These are phyloP conservation scores for Melanotaenia duboulayi DNA, from an alignment of 2,113 vertebrate species.

Conservation along the genomic window DNA sequence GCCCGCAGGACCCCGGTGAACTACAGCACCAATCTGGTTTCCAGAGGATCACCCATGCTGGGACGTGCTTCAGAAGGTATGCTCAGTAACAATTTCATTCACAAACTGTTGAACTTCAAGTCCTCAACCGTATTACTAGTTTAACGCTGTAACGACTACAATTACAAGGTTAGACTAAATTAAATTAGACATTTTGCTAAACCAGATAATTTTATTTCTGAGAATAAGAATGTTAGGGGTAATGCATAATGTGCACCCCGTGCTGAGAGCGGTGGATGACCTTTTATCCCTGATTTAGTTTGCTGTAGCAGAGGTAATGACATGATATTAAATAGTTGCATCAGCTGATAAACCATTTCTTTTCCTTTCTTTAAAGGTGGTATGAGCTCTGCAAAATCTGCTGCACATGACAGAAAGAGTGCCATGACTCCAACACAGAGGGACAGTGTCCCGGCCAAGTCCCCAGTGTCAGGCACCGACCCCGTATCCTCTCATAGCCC, in stretches of 20 bases:
- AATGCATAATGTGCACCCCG: neutral
- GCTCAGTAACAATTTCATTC: neutral
- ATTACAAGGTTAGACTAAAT: constrained; percentile 7
- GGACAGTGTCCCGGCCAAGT: constrained; percentile 92
- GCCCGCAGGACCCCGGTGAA: constrained; percentile 94
- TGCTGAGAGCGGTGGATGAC: neutral
- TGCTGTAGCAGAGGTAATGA: constrained; percentile 3
- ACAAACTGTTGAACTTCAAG: neutral
- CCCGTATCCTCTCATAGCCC: constrained; percentile 91
- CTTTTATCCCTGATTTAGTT: constrained; percentile 11
- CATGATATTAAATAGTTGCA: neutral
- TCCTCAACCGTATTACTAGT: neutral
- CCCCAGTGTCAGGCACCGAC: constrained; percentile 91
- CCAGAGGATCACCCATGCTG: constrained; percentile 94
- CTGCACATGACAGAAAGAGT: constrained; percentile 92
- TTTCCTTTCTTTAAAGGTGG: constrained; percentile 77
- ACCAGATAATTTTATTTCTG: constrained; percentile 16
- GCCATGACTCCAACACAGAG: constrained; percentile 93
- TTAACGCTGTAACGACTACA: neutral
- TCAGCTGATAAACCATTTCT: neutral
- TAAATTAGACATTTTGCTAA: constrained; percentile 14
- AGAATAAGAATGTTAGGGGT: neutral
- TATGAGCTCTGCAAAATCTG: constrained; percentile 88
- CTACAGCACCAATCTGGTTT: constrained; percentile 89
- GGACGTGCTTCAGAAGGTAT: constrained; percentile 89